Evolutionary conservation across 2,797 vertebrate genomes (phyloP).

Genomic region (Potorous gilbertii): DNA sequence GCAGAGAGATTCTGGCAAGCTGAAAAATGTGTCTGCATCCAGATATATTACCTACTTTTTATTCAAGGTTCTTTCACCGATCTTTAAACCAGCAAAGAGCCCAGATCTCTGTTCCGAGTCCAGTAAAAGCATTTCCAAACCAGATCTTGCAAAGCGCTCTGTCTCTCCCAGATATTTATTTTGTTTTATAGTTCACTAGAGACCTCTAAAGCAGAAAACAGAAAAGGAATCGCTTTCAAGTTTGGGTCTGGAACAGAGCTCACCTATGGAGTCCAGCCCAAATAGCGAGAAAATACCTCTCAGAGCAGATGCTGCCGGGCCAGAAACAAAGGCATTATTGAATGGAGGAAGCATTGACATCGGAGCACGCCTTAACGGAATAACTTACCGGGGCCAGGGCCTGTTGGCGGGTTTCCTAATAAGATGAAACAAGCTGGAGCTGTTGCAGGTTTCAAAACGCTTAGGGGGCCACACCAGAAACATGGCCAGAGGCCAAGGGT

Average conservation of each 20-base stretch:
- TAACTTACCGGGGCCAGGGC: constrained; percentile 39
- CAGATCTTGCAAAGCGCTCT: constrained; percentile 66
- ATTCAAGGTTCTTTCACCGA: constrained; percentile 49
- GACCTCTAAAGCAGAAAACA: constrained; percentile 61
- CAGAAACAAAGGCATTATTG: constrained; percentile 65
- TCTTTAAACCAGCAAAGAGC: constrained; percentile 57
- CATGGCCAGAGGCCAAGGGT: constrained; percentile 26
- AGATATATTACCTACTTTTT: constrained; percentile 57
- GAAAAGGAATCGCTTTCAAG: constrained; percentile 59
- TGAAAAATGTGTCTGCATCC: constrained; percentile 21
- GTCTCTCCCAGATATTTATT: constrained; percentile 70
- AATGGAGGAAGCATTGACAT: constrained; percentile 62
- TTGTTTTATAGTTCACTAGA: constrained; percentile 74
- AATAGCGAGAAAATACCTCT: constrained; percentile 62
- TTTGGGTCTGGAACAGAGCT: constrained; percentile 68
- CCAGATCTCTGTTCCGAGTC: constrained; percentile 67
- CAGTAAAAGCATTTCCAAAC: constrained; percentile 70
- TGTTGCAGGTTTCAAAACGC: constrained; percentile 58
- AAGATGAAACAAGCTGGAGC: constrained; percentile 60
- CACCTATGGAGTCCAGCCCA: constrained; percentile 63
- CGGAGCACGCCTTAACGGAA: constrained; percentile 51
- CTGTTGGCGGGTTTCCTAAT: constrained; percentile 59
- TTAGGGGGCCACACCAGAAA: constrained; percentile 20
- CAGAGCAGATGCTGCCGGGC: constrained; percentile 20
- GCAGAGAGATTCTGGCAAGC: constrained; percentile 37